phyloP scores from a whole-genome alignment of 2,888 invertebrate genomes.

The Chymomyza fuscimana region DNA sequence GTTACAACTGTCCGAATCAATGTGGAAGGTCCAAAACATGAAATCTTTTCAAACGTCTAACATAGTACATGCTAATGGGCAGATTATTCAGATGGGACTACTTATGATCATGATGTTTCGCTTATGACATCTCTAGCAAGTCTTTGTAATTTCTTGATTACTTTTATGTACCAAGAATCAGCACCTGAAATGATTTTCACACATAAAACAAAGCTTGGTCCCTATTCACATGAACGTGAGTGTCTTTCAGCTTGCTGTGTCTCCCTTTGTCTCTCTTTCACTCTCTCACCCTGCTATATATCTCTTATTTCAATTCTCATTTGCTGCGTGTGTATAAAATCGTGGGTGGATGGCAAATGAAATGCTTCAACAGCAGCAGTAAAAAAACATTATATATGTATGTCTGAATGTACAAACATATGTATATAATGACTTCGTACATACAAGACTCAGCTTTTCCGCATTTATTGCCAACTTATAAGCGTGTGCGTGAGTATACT shows the following conservation, averaged over 20 bases:
- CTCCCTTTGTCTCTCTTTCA: constrained; percentile 25
- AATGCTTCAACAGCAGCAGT: constrained; percentile 58
- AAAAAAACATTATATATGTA: constrained; percentile 27
- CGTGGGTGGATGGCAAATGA: constrained; percentile 71
- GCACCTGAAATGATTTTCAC: too few relatives aligned
- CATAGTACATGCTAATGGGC: too few relatives aligned
- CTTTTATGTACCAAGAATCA: too few relatives aligned
- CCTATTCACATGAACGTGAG: too few relatives aligned
- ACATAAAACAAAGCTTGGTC: too few relatives aligned
- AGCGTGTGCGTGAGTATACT: constrained; percentile 35
- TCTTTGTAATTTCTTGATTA: too few relatives aligned
- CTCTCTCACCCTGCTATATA: constrained; percentile 5
- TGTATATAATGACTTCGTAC: background rate
- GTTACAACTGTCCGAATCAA: too few relatives aligned
- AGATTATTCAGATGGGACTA: too few relatives aligned
- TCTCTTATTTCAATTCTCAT: background rate
- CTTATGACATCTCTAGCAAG: too few relatives aligned
- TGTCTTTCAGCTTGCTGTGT: background rate
- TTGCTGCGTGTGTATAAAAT: background rate
- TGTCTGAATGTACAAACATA: constrained; percentile 8
- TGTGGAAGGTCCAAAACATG: too few relatives aligned
- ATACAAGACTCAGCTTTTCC: background rate
- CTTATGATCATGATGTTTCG: too few relatives aligned
- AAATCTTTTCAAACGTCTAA: too few relatives aligned
- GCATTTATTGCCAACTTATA: background rate